phyloP scores from a whole-genome alignment of 2,888 invertebrate genomes.

The Lottia gigantea region DNA sequence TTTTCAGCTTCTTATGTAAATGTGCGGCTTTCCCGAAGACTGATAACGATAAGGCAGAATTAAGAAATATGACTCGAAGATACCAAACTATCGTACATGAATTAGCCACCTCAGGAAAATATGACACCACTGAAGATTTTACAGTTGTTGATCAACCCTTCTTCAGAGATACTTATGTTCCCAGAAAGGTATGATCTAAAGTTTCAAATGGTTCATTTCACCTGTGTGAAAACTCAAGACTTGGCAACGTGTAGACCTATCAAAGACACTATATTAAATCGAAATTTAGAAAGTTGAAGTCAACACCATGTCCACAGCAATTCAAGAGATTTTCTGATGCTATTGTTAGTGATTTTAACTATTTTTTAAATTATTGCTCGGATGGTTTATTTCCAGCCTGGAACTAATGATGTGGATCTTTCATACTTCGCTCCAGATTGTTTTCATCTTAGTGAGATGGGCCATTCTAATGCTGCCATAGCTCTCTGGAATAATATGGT shows the following conservation, averaged over 20 bases:
- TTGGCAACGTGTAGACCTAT: too few species aligned
- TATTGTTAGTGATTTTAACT: too few species aligned
- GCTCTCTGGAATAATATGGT: slow-evolving; percentile 66
- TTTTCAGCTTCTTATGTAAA: slow-evolving; percentile 39
- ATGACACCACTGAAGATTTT: slow-evolving; percentile 62
- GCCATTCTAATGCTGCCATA: slow-evolving; percentile 56
- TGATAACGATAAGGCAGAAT: slow-evolving; percentile 31
- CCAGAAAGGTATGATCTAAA: slow-evolving; percentile 29
- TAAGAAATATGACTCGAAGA: slow-evolving; percentile 34
- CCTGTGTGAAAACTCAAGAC: too few species aligned
- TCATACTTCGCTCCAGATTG: slow-evolving; percentile 65
- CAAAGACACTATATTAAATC: too few species aligned
- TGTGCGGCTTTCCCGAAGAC: slow-evolving; percentile 50
- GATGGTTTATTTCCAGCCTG: background rate
- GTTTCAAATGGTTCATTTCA: background rate
- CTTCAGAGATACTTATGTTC: slow-evolving; percentile 48
- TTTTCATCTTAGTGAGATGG: slow-evolving; percentile 62
- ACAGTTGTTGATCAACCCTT: slow-evolving; percentile 66
- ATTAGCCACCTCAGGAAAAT: slow-evolving; percentile 54
- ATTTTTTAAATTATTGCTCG: too few species aligned
- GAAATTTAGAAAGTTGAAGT: too few species aligned
- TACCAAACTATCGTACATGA: slow-evolving; percentile 46
- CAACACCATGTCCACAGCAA: too few species aligned
- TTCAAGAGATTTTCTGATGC: too few species aligned
- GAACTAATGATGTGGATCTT: slow-evolving; percentile 42